phyloP scores from a whole-genome alignment of 2,113 vertebrate genomes.

The Nansenia antarctica region DNA sequence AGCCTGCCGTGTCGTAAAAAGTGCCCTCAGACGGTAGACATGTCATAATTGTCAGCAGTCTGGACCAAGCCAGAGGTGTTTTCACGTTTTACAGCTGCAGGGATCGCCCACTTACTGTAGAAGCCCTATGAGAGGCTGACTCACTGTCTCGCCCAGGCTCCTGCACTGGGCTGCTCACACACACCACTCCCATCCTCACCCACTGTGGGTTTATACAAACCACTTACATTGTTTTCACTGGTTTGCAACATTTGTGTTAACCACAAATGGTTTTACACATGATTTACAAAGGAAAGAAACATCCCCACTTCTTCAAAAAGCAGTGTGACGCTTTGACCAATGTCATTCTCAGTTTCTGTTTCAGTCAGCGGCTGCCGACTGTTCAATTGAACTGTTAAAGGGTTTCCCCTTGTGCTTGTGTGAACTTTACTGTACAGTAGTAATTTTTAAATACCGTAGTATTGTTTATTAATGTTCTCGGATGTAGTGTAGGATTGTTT shows the following conservation, averaged over 20 bases:
- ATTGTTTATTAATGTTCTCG: too few species aligned
- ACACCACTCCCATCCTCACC: neutral
- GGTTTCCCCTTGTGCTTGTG: neutral
- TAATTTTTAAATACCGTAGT: too few species aligned
- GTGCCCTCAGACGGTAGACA: slow-evolving; percentile 2
- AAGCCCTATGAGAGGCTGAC: neutral
- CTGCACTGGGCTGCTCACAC: neutral
- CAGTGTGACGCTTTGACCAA: too few species aligned
- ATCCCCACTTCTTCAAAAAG: neutral
- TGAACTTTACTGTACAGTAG: too few species aligned
- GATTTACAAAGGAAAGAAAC: neutral
- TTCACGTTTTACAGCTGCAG: slow-evolving; percentile 12
- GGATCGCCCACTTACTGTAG: slow-evolving; percentile 1
- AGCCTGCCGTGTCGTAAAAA: slow-evolving; percentile 15
- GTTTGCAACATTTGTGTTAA: neutral
- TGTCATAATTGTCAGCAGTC: slow-evolving; percentile 4
- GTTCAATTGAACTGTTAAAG: neutral
- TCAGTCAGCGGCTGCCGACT: too few species aligned
- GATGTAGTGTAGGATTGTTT: neutral
- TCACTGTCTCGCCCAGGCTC: slow-evolving; percentile 2
- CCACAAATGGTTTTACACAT: neutral
- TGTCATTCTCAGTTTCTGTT: too few species aligned
- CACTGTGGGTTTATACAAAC: neutral
- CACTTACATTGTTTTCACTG: too few species aligned
- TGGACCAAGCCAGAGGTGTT: slow-evolving; percentile 7